Evolutionary conservation across 2,113 vertebrate species (phyloP).

Genomic region (Cnemophilus loriae): DNA sequence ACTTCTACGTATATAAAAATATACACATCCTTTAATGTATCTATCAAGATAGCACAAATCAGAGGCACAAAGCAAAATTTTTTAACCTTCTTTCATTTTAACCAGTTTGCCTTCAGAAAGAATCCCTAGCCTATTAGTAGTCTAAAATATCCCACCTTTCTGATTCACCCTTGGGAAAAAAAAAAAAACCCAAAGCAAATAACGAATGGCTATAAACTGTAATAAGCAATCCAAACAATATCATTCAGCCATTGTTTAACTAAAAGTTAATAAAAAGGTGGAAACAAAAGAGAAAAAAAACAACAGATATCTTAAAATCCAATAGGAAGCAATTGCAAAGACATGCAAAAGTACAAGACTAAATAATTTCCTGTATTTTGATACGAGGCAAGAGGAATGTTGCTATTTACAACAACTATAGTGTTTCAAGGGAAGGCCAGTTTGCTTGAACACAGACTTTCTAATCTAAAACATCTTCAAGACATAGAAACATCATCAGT

Average conservation of each 20-base stretch:
- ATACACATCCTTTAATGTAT: not conserved
- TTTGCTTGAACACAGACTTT: not conserved
- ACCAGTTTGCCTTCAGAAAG: not conserved
- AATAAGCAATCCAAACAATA: not conserved
- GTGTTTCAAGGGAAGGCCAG: not conserved
- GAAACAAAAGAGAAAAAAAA: not conserved
- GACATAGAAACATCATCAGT: not conserved
- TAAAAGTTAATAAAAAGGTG: not conserved
- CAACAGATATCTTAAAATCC: not conserved
- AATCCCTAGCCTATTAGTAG: not conserved
- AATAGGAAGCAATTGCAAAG: not conserved
- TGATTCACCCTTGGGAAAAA: not conserved
- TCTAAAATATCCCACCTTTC: not conserved
- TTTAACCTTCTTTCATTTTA: not conserved
- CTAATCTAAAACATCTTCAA: not conserved
- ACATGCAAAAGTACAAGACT: not conserved
- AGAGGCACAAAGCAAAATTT: not conserved
- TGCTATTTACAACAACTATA: not conserved
- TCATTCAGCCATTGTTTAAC: not conserved
- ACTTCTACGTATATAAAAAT: not conserved
- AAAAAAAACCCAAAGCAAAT: not conserved
- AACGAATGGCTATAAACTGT: not conserved
- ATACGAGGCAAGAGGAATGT: not conserved
- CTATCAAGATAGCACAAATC: not conserved
- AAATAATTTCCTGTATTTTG: not conserved